These are phyloP conservation scores for Galemys pyrenaicus DNA, from an alignment of 2,113 vertebrate species.

Conservation along the genomic window DNA sequence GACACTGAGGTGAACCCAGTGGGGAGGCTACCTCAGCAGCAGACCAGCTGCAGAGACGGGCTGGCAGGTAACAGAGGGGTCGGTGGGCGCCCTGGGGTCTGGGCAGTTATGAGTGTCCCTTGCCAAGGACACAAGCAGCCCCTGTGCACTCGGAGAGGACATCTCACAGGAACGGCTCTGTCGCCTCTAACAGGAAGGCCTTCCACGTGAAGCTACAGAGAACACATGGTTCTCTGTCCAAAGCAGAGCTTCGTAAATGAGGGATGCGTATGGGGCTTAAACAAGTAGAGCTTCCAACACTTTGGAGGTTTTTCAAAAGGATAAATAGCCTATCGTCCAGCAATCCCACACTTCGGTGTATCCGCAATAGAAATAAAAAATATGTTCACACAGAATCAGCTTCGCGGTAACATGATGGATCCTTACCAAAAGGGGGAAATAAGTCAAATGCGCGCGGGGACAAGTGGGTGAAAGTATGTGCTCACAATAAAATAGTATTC, in stretches of 20 bases:
- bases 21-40: not conserved
- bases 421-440: not conserved
- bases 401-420: not conserved
- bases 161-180: not conserved
- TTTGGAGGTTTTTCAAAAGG: not conserved
- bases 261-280: no score
- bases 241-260: not conserved
- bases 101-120: accelerated
- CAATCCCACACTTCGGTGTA: not conserved
- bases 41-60: no score
- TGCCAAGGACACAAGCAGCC: not conserved
- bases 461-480: not conserved
- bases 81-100: accelerated
- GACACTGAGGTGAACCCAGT: not conserved
- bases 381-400: not conserved
- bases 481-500: not conserved
- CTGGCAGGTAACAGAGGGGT: not conserved
- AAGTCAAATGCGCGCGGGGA: not conserved
- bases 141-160: not conserved
- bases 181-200: not conserved
- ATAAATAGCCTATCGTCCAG: not conserved
- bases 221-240: not conserved
- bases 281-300: no score
- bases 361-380: not conserved
- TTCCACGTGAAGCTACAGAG: not conserved